Evolutionary conservation across 37 sponge, comb jelly and placozoan species (phyloP), one percentile per base, ranked within the genome.

Genomic region (Axinella damicornis): DNA sequence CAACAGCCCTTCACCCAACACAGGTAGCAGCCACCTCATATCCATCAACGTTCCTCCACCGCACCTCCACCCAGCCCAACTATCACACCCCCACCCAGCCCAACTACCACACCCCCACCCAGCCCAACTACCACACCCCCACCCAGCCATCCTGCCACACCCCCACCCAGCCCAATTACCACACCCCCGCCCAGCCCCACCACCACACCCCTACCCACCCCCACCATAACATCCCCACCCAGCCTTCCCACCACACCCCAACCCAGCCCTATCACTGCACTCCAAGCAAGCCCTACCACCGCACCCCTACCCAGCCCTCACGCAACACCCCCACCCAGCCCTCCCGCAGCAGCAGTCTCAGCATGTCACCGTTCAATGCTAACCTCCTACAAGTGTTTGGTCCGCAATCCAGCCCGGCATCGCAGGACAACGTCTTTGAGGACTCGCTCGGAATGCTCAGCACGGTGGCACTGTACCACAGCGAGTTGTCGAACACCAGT

Each of bases 381-480:
- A 53, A 15, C 6, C 15, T 83, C 33, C 65, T 83, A 14, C 56
- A 34, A 17, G 63, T 73, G 1, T 65, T 83, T 40, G 54, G 81
- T 0, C 81, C 67, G 57, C 81, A 46, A 2, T 33, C 74, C 65
- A 73, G 56, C 21, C 74, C 74, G 38, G 5, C 68, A 4, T 38
- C 11, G 25, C 31, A 41, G 24, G 63, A 41, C 2, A 72, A 82
- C 0, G 62, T 34, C 17, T 57, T 82, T 11, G 70, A 74, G 16
- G 39, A 36, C 55, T 83, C 84, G 53, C 75, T 83, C 35, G 84
- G 84, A 16, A 83, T 83, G 84, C 75, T 83, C 33, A 83, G 84
- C 64, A 74, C 74, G 36, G 84, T 83, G 63, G 83, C 83, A 37
- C 28, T 70, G 73, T 82, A 61, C 20, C 73, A 82, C 40, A 34